These are phyloP conservation scores for Ophioderma brevispina DNA, from an alignment of 35 echinoderm and acorn worm species.

Conservation along the genomic window DNA sequence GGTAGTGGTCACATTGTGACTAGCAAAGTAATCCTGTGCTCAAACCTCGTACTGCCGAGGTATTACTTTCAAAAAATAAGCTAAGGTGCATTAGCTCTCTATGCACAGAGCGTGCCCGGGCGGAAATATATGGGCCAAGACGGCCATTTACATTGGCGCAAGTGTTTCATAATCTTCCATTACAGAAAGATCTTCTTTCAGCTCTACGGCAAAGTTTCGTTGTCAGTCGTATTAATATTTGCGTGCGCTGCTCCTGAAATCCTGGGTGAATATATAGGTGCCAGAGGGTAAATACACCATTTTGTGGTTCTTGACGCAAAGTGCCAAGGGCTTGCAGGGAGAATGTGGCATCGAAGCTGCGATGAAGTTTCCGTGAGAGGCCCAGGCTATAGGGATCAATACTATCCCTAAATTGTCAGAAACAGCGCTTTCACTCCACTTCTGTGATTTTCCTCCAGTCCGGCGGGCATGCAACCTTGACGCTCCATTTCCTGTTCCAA, in stretches of 20 bases:
- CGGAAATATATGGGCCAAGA: slow-evolving; percentile 2
- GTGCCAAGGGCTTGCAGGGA: background rate
- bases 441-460: background rate
- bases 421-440: background rate
- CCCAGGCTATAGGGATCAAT: background rate
- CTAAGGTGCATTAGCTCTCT: background rate
- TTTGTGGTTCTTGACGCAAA: background rate
- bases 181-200: slow-evolving; percentile 1
- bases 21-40: background rate
- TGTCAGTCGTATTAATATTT: slow-evolving; percentile 5
- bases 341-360: background rate
- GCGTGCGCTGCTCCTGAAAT: background rate
- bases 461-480: background rate
- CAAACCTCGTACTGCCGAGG: background rate
- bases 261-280: background rate
- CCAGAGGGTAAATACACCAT: background rate
- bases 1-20: background rate
- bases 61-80: slow-evolving; percentile 1
- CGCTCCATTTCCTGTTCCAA: background rate
- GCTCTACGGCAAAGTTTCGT: background rate
- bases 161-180: background rate
- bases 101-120: background rate
- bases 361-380: background rate
- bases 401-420: background rate
- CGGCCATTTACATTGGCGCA: background rate